phyloP scores from a whole-genome alignment of 2,888 invertebrate genomes.

The Meliscaeva auricollis region DNA sequence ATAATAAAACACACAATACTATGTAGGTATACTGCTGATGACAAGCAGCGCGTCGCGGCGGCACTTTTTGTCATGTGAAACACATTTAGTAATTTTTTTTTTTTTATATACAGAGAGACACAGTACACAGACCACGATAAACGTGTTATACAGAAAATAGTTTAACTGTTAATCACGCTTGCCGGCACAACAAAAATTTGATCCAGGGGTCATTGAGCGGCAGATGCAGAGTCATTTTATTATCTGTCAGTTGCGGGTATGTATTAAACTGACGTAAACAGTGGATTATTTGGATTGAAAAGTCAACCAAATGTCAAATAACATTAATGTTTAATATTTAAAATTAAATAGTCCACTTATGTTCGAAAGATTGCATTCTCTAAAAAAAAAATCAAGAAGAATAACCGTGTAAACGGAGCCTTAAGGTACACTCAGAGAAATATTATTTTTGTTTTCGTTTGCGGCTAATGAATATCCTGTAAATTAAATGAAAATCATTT shows the following conservation, averaged over 20 bases:
- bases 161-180: constrained; percentile 60
- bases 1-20: not conserved
- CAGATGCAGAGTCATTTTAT: not conserved
- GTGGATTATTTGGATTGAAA: not conserved
- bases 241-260: constrained; percentile 4
- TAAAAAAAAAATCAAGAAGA: no score
- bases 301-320: not conserved
- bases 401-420: no score
- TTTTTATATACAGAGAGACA: not conserved
- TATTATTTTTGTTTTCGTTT: no score
- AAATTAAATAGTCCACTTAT: no score
- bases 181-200: constrained; percentile 58
- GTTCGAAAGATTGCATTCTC: no score
- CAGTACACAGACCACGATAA: constrained; percentile 9
- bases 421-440: no score
- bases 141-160: constrained; percentile 53
- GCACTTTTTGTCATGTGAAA: constrained; percentile 52
- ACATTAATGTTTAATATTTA: no score
- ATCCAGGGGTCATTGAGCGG: constrained; percentile 66
- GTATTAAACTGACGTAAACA: constrained; percentile 12
- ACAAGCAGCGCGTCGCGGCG: constrained; percentile 37
- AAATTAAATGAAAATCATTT: no score
- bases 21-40: constrained; percentile 1
- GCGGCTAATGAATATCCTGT: no score
- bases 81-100: constrained; percentile 26